phyloP scores from a whole-genome alignment of 2,113 vertebrate genomes.

The Gymnogyps californianus region DNA sequence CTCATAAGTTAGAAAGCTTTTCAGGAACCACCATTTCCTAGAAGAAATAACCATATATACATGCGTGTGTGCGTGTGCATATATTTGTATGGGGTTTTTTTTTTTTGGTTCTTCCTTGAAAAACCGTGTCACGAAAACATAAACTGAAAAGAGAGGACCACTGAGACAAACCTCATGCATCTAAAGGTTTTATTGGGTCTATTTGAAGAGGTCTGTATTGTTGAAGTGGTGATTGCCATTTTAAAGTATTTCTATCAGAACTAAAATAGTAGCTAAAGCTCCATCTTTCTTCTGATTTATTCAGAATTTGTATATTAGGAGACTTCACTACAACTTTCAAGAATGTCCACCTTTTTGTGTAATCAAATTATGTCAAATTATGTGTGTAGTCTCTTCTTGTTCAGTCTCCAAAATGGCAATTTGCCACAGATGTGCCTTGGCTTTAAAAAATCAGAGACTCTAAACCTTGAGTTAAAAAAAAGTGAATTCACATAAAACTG shows the following conservation, averaged over 20 bases:
- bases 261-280: not conserved
- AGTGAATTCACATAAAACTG: not conserved
- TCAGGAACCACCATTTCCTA: not conserved
- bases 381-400: not conserved
- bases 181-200: not conserved
- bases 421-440: not conserved
- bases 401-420: not conserved
- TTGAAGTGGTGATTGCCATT: not conserved
- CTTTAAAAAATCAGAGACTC: not conserved
- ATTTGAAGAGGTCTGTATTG: not conserved
- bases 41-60: not conserved
- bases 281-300: not conserved
- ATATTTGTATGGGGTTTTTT: not conserved
- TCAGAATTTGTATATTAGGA: not conserved
- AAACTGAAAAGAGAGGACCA: not conserved
- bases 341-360: not conserved
- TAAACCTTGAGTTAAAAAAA: not conserved
- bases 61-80: rapidly evolving
- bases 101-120: not conserved
- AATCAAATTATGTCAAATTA: not conserved
- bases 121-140: not conserved
- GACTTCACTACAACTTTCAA: not conserved
- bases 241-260: not conserved
- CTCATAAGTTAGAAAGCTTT: not conserved
- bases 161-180: not conserved